phyloP scores from a whole-genome alignment of 2,797 vertebrate genomes.

The Alectoris magna region DNA sequence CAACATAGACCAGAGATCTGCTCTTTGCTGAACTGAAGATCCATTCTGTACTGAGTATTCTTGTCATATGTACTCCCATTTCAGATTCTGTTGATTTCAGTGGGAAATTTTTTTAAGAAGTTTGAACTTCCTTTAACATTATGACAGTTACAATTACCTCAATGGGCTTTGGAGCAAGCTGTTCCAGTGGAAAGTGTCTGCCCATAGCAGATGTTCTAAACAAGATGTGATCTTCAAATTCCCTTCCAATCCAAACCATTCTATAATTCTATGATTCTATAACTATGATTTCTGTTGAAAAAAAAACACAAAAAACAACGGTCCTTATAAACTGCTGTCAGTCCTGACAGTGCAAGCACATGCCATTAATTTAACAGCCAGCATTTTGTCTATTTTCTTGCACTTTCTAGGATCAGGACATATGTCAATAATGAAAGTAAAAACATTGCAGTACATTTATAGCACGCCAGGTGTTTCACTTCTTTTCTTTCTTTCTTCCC shows the following conservation, averaged over 20 bases:
- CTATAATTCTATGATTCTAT: neutral
- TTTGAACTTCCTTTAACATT: neutral
- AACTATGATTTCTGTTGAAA: neutral
- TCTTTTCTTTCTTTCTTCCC: neutral
- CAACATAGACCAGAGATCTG: neutral
- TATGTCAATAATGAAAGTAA: neutral
- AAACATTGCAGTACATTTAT: neutral
- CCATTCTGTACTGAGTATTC: neutral
- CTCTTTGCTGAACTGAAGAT: neutral
- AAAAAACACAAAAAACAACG: neutral
- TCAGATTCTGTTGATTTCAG: neutral
- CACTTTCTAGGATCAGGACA: neutral
- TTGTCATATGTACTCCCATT: neutral
- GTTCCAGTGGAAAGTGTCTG: neutral
- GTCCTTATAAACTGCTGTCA: neutral
- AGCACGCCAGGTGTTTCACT: neutral
- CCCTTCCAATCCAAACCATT: neutral
- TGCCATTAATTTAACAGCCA: neutral
- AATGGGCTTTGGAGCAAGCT: neutral
- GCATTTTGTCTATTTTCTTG: neutral
- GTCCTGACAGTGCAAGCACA: neutral
- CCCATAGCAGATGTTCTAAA: neutral
- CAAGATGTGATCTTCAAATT: neutral
- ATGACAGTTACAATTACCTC: neutral
- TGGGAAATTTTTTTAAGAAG: neutral